Evolutionary conservation across 2,113 vertebrate species (phyloP), one percentile per base, ranked within the genome.

Genomic region (Phyllostomus hastatus): DNA sequence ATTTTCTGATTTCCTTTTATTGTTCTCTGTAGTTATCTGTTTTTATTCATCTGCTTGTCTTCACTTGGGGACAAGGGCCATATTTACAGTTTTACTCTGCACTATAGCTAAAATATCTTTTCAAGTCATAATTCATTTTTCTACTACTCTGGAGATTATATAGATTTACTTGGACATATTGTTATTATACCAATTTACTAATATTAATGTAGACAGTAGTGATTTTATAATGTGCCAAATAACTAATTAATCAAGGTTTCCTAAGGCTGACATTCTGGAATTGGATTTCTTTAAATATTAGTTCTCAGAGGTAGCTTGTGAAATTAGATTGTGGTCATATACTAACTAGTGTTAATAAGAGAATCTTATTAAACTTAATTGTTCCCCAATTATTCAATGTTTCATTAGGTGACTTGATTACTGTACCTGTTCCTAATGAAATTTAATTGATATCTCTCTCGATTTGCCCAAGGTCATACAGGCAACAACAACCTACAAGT

Each of bases 341-440:
- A 93, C 20, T 78, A 84, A 69, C 20, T 67, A 94, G 31, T 73
- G 75, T 41, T 86, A 85, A 79, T 75, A 88, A 90, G 92, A 91
- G 11, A 85, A 70, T 38, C 15, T 64, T 70, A 54, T 92, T 92
- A 79, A 80, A 10, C 11, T 91, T 20, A 54, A 83, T 86, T 90
- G 46, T 93, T 93, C 28, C 41, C n/a, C 38, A 75, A 38, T 86
- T 91, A 73, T 59, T 90, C 31, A 52, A 72, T 75, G 11, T 88
- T 88, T 93, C 41, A 89, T 76, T 94, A 91, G 78, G 38, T 57
- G 90, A 94, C 26, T 85, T 85, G 43, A 88, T 94, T 92, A 95
- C 16, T 88, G 0, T 80, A 69, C 91, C 50, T 90, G 70, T 57
- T 97, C 19, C 67, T 72, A 48, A 91, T 72, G 73, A 80, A 87